A percentile compares a stretch with the other conserved stretches of the same genome.
Evolutionary conservation across 2,888 invertebrate species (phyloP).

Genomic region (Panopea generosa): DNA sequence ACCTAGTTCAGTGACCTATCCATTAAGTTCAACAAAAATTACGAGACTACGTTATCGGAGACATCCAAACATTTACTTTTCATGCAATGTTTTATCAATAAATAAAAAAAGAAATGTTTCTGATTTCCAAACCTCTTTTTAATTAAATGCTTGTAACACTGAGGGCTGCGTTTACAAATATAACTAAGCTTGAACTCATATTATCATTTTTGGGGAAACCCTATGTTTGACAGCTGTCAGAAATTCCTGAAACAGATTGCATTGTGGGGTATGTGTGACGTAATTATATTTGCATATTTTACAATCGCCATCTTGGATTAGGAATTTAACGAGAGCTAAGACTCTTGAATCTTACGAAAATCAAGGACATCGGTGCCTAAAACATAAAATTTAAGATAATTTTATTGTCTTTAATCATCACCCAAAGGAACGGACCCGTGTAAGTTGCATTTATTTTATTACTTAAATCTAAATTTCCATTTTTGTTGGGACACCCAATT

Average conservation of each 20-base stretch:
- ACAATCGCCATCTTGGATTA: conserved; percentile 81
- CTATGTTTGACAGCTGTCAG: conserved; percentile 15
- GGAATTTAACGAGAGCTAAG: conserved; percentile 59
- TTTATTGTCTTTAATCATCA: conserved; percentile 73
- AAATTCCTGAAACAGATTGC: conserved; percentile 26
- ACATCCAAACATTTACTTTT: no score
- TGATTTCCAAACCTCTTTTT: no score
- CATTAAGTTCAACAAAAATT: no score
- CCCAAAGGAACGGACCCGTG: conserved; percentile 83
- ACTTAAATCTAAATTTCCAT: conserved; percentile 16
- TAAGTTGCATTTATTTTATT: conserved; percentile 71
- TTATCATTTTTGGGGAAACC: no score
- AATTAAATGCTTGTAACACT: no score
- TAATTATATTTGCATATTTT: conserved; percentile 82
- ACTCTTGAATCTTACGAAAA: conserved; percentile 71
- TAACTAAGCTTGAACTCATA: no score
- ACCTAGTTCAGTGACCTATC: no score
- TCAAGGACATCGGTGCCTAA: conserved; percentile 73
- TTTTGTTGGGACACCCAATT: conserved; percentile 20
- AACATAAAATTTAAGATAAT: conserved; percentile 63
- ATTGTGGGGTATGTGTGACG: conserved; percentile 78
- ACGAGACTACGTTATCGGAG: no score
- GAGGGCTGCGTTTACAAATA: no score
- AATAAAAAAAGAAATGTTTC: no score
- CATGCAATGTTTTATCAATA: no score